phyloP scores from a whole-genome alignment of 1,140 invertebrate species.

The Dendroctonus valens region DNA sequence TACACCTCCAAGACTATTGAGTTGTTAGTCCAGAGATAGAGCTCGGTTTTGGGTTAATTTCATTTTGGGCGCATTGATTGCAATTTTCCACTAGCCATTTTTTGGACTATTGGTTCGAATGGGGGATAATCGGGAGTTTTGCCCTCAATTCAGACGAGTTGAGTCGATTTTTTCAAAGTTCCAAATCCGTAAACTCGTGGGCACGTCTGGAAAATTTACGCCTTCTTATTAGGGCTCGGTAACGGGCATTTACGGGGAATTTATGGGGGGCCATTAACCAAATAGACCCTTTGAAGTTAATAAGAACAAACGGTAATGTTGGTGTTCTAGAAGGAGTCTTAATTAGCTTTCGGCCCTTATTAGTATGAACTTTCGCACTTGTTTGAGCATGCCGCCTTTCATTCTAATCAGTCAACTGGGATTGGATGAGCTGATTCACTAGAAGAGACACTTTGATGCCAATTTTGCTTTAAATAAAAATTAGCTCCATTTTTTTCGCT shows the following conservation, averaged over 20 bases:
- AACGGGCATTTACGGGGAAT: constrained; percentile 4
- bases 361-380: no score
- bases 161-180: background rate
- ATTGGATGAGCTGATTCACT: no score
- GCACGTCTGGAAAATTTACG: background rate
- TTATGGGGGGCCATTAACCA: constrained; percentile 8
- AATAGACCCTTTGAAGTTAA: constrained; percentile 13
- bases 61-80: background rate
- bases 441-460: no score
- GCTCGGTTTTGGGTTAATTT: background rate
- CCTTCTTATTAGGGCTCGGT: constrained; percentile 6
- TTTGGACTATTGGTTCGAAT: background rate
- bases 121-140: background rate
- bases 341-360: constrained; percentile 1
- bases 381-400: no score
- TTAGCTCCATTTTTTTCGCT: no score
- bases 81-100: background rate
- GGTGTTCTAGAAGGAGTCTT: constrained; percentile 1
- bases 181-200: background rate
- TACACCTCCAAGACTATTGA: constrained; percentile 15
- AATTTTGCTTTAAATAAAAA: no score
- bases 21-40: background rate
- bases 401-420: no score
- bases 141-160: background rate
- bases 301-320: constrained; percentile 12